Evolutionary conservation across 2,888 invertebrate genomes (phyloP).

Genomic region (Trichogramma dendrolimi): DNA sequence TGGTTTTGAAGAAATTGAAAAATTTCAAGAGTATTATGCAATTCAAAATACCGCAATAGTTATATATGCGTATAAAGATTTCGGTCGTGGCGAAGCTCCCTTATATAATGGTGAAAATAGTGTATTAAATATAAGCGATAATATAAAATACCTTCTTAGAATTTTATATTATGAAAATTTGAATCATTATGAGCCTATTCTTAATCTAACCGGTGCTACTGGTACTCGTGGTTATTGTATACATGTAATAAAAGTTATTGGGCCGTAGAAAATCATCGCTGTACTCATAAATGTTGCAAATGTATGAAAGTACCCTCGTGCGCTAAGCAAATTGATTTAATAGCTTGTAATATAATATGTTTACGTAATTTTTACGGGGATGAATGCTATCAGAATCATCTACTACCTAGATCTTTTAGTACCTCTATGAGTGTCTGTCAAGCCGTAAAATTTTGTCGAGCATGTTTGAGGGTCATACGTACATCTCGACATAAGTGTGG

Average conservation of each 20-base stretch:
- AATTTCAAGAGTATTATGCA: conserved; percentile 13
- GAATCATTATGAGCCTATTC: conserved; percentile 11
- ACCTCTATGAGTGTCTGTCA: no score
- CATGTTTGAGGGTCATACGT: no score
- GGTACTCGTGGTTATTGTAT: conserved; percentile 6
- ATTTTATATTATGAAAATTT: conserved; percentile 2
- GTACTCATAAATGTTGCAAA: neutral
- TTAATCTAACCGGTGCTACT: conserved; percentile 9
- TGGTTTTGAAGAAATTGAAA: conserved; percentile 8
- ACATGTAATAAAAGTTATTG: conserved; percentile 9
- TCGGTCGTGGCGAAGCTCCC: conserved; percentile 1
- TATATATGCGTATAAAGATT: neutral
- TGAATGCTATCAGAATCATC: no score
- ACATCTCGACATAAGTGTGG: neutral
- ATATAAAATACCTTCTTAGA: neutral
- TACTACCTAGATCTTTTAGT: no score
- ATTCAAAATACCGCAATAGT: neutral
- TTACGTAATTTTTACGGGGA: neutral
- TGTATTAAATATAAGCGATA: neutral
- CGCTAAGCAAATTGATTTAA: neutral
- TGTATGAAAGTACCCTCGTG: conserved; percentile 4
- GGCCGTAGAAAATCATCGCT: conserved; percentile 1
- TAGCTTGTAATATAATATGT: neutral
- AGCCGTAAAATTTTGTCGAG: no score
- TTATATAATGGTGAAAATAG: conserved; percentile 9